Base-by-base conservation (phyloP, 2,888 invertebrate species). In the Agrenia bidenticulata region DNA sequence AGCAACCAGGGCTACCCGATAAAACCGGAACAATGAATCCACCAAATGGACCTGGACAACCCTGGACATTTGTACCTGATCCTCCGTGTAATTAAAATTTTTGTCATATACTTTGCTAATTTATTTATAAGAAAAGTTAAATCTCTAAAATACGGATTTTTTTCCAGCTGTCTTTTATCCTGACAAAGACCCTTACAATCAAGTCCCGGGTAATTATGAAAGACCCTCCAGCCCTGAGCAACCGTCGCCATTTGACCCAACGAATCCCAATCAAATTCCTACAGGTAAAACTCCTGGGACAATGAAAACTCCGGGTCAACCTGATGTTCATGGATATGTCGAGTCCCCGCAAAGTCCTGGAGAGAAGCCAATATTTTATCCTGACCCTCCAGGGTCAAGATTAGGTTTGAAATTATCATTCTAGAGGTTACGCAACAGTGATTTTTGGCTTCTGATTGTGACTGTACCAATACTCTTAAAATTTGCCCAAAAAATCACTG, bases 11-110 rank as follows among this genome's bases (percentile, higher is more conserved):
- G 4, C 19, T 17, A 7, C 51, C 51, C 5, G 15, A 17, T 21
- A 51, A 51, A 24, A 17, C 19, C 5, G 51, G 51, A 24, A 51
- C 51, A 15, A 19, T 51, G 51, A 13, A 19, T 5, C 4, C 24
- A 19, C 45, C 45, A 19, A 5, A 2, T 19, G 24, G 51, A 21
- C 51, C 51, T 23, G 51, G 51, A 17, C 23, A 51, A 51, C 51
- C 51, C 5, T 51, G 23, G 19, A 7, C 21, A 7, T 51, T 51
- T 23, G 9, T 9, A 51, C 19, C 17, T 15, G 19, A 51, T 15
- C 51, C 51, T 15, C 23, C 51, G 9, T 51, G 45, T 45, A 21
- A 45, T 32, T 32, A n/a, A n/a, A n/a, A n/a, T n/a, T n/a, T n/a
- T n/a, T n/a, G 39, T 39, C 9, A 39, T 39, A 39, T 39, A 39